Conservation (phyloP, 2,888 invertebrate genomes). For the Agrotis ipsilon region DNA sequence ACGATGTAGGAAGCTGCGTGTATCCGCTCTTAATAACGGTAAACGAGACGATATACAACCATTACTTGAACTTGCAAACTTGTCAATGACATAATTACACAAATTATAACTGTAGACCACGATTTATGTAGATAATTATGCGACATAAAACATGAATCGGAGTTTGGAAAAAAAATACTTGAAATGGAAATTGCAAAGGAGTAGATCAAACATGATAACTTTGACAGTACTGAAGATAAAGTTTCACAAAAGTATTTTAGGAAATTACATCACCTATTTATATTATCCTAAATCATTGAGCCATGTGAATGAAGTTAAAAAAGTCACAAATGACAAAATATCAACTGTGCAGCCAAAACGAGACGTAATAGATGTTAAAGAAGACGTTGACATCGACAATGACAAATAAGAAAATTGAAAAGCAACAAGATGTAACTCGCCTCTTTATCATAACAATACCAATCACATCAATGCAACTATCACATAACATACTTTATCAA, state of each 20-base stretch:
- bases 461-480: background rate
- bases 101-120: constrained; percentile 29
- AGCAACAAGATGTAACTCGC: background rate
- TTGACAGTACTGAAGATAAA: background rate
- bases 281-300: background rate
- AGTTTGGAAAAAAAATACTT: background rate
- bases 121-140: constrained; percentile 34
- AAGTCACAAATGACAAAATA: background rate
- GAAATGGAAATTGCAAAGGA: constrained; percentile 23
- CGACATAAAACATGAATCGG: background rate
- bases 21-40: constrained; percentile 58
- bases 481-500: background rate
- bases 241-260: background rate
- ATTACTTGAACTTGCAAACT: constrained; percentile 55
- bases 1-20: constrained; percentile 50
- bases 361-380: background rate
- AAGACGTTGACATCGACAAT: background rate
- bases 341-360: background rate
- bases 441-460: background rate
- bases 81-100: constrained; percentile 52
- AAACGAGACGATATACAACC: constrained; percentile 46
- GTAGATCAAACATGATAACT: background rate
- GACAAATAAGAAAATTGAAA: background rate
- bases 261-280: background rate
- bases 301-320: background rate